Evolutionary conservation across 2,113 vertebrate genomes (phyloP), one percentile per base, ranked within the genome.

Genomic region (Todiramphus chloris): DNA sequence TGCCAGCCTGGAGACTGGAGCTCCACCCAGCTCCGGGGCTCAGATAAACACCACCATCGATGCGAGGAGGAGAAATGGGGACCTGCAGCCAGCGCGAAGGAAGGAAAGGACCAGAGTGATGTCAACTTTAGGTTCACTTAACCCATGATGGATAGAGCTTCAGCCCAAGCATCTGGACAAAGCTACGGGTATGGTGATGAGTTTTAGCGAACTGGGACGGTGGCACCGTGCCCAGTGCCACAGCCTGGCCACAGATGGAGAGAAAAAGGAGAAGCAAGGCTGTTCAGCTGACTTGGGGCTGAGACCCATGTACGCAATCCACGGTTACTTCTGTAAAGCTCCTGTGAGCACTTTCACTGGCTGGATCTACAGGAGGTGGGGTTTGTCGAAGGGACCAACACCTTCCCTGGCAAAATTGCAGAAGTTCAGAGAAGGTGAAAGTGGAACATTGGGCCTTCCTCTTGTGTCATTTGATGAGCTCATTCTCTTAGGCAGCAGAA

Each of bases 131-230:
- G 35, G 43, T 55, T 88, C 78, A 23, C 31, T 68, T 43, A 56
- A n/a, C 19, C 41, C 48, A 21, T 12, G 55, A 33, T 20, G 46
- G 55, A 33, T 17, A n/a, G 55, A 64, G n/a, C 9, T 69, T 25
- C 55, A 79, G 72, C 58, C 25, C 18, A 14, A 76, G 33, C 55
- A 55, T 48, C 20, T 73, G 60, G 23, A 53, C 43, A 39, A 76
- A 89, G 41, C 20, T 51, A 37, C 0, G 2, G 53, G 14, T 5
- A 18, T 0, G 14, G 30, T 80, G 30, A 31, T 0, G 5, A 16
- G 15, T 50, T 74, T 43, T 41, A 8, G 23, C 60, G 59, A 67
- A 14, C 55, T 2, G 53, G 48, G 59, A 14, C 46, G 51, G 18
- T 0, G 11, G 30, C 31, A 21, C 30, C 10, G 1, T 39, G 44